These are phyloP conservation scores for Mellilla xanthometata DNA, from an alignment of 2,888 invertebrate species.

Conservation along the genomic window DNA sequence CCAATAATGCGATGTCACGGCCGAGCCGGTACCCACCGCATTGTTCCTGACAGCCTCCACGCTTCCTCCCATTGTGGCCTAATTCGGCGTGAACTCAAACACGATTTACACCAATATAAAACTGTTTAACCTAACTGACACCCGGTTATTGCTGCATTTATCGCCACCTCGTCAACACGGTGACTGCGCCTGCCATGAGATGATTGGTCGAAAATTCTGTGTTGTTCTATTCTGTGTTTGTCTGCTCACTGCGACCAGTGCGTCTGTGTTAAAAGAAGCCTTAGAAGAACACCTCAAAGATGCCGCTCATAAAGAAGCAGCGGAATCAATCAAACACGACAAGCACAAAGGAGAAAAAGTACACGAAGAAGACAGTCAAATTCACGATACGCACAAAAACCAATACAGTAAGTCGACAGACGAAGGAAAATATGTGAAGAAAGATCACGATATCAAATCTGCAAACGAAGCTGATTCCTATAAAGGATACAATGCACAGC, in stretches of 20 bases:
- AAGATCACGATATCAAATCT: slow-evolving; percentile 71
- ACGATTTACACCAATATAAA: slow-evolving; percentile 70
- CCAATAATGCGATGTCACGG: slow-evolving; percentile 71
- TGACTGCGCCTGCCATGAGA: slow-evolving; percentile 50
- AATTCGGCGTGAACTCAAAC: slow-evolving; percentile 72
- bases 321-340: slow-evolving; percentile 66
- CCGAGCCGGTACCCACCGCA: slow-evolving; percentile 51
- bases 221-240: slow-evolving; percentile 48
- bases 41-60: slow-evolving; percentile 61
- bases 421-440: slow-evolving; percentile 71
- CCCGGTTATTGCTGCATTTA: slow-evolving; percentile 55
- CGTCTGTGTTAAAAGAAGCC: slow-evolving; percentile 68
- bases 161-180: slow-evolving; percentile 43
- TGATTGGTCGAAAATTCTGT: slow-evolving; percentile 53
- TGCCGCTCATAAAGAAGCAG: slow-evolving; percentile 64
- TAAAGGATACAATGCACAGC: slow-evolving; percentile 65
- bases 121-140: slow-evolving; percentile 54
- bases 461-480: slow-evolving; percentile 69
- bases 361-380: slow-evolving; percentile 65
- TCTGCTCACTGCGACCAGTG: slow-evolving; percentile 50
- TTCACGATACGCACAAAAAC: slow-evolving; percentile 69
- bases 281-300: slow-evolving; percentile 76
- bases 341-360: slow-evolving; percentile 73
- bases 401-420: slow-evolving; percentile 73
- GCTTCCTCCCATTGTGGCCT: slow-evolving; percentile 79